phyloP scores from a whole-genome alignment of 2,888 invertebrate genomes.

The Sepioteuthis lessoniana region DNA sequence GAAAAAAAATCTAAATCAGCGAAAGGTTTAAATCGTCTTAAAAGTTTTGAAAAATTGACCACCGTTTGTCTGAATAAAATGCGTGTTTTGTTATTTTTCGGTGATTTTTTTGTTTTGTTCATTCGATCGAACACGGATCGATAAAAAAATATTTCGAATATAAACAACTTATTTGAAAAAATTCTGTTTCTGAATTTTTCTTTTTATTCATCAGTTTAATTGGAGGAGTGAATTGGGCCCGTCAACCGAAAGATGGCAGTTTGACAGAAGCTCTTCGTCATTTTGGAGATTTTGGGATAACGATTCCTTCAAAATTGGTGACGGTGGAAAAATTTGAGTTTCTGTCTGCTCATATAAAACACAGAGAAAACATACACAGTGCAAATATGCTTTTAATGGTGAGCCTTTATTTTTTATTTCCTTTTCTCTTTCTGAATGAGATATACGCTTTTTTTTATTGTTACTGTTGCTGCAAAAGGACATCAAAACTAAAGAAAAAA shows the following conservation, averaged over 20 bases:
- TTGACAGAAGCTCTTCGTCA: not conserved
- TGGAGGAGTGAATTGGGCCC: not conserved
- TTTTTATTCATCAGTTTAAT: not conserved
- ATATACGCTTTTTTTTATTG: too few relatives aligned
- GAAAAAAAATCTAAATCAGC: too few relatives aligned
- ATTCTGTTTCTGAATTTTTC: too few relatives aligned
- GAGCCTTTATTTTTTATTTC: not conserved
- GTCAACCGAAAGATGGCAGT: not conserved
- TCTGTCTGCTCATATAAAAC: not conserved
- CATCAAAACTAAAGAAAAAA: not conserved
- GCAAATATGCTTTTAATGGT: conserved; percentile 40
- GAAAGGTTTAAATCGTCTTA: too few relatives aligned
- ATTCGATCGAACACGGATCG: too few relatives aligned
- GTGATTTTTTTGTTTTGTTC: too few relatives aligned
- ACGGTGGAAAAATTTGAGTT: not conserved
- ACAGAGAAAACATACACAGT: not conserved
- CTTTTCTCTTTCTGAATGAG: not conserved
- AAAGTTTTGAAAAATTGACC: too few relatives aligned
- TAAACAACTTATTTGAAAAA: too few relatives aligned
- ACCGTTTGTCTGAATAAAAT: too few relatives aligned
- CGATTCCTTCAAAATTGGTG: not conserved
- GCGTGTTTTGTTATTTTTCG: too few relatives aligned
- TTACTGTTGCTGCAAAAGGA: not conserved
- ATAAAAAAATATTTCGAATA: too few relatives aligned
- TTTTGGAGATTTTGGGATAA: not conserved